Evolutionary conservation across 2,113 vertebrate genomes (phyloP).

Genomic region (Gallinago jamesoni): DNA sequence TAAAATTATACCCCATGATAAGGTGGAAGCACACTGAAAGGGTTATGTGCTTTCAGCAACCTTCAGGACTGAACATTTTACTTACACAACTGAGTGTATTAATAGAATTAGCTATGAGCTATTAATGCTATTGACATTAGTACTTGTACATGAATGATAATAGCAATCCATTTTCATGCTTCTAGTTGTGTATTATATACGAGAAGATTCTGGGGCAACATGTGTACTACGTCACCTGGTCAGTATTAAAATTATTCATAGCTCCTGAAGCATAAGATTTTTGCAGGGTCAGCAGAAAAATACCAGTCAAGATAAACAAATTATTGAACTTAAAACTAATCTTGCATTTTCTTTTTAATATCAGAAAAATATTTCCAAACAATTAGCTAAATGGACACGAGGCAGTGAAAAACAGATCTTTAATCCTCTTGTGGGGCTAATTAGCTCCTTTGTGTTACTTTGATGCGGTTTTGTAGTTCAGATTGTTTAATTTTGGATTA

Average conservation of each 20-base stretch:
- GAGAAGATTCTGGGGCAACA: neutral
- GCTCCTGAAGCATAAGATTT: neutral
- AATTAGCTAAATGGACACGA: neutral
- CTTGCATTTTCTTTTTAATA: neutral
- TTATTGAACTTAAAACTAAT: neutral
- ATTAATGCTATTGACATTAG: neutral
- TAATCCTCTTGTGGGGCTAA: slow-evolving; percentile 26
- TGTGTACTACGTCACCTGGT: neutral
- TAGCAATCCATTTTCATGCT: neutral
- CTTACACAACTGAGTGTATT: neutral
- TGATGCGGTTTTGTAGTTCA: slow-evolving; percentile 28
- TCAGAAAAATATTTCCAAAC: neutral
- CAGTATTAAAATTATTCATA: neutral
- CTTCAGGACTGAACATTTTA: neutral
- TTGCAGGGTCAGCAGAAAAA: neutral
- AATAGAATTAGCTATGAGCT: neutral
- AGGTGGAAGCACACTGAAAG: neutral
- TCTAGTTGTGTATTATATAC: neutral
- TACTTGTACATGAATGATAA: neutral
- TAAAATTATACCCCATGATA: neutral
- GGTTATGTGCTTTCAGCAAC: neutral
- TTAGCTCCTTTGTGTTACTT: neutral
- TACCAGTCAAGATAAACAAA: neutral
- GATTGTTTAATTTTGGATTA: slow-evolving; percentile 32
- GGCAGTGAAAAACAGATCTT: neutral